A percentile compares a stretch with the other conserved stretches of the same genome.
Evolutionary conservation across 2,888 invertebrate genomes (phyloP).

Genomic region (Hecatera dysodea): DNA sequence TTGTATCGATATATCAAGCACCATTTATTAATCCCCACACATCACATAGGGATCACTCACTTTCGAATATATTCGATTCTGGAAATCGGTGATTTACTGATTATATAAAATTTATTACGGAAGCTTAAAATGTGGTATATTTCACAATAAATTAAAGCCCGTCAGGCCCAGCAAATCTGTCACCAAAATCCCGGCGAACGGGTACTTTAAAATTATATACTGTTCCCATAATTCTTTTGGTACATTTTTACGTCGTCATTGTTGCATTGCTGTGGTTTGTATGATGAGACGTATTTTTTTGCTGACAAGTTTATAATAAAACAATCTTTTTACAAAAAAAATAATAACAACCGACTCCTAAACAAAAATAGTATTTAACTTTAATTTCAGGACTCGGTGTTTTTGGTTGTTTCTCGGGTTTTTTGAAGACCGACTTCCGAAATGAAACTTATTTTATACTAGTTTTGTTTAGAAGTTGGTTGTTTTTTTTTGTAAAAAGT

Average conservation of each 20-base stretch:
- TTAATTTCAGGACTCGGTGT: too few relatives aligned
- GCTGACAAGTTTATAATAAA: too few relatives aligned
- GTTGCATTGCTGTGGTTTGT: constrained; percentile 72
- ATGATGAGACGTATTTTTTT: constrained; percentile 70
- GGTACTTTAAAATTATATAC: constrained; percentile 84
- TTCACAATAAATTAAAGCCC: constrained; percentile 70
- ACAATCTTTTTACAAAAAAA: too few relatives aligned
- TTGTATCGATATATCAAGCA: constrained; percentile 26
- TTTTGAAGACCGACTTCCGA: too few relatives aligned
- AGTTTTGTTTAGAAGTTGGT: too few relatives aligned
- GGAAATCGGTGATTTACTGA: constrained; percentile 56
- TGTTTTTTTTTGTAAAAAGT: too few relatives aligned
- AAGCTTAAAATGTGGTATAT: constrained; percentile 59
- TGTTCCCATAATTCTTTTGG: constrained; percentile 76
- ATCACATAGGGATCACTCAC: constrained; percentile 40
- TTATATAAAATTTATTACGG: constrained; percentile 61
- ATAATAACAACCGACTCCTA: too few relatives aligned
- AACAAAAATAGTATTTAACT: too few relatives aligned
- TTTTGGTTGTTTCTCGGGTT: too few relatives aligned
- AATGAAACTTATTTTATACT: too few relatives aligned
- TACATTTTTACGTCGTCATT: constrained; percentile 76
- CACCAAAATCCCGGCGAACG: constrained; percentile 74
- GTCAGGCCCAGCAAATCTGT: constrained; percentile 75
- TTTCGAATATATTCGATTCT: constrained; percentile 57
- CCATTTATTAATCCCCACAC: constrained; percentile 51